phyloP scores from a whole-genome alignment of 1,140 invertebrate genomes.

The Meloidogyne exigua region DNA sequence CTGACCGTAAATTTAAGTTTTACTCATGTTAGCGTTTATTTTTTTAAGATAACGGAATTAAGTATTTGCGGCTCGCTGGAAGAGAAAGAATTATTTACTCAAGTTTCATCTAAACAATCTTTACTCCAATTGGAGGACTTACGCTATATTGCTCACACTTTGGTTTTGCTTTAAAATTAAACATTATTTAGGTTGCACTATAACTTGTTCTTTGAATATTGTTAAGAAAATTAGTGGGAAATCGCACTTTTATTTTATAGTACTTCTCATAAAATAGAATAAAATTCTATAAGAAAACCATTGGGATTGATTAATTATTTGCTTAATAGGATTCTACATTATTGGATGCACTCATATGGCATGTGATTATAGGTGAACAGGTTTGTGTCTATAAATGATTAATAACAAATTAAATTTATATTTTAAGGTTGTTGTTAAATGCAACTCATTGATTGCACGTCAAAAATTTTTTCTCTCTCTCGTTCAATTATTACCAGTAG shows the following conservation, averaged over 20 bases:
- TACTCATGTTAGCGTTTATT: not conserved
- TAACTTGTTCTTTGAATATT: no score
- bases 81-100: constrained; percentile 38
- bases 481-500: constrained; percentile 40
- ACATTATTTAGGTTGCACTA: no score
- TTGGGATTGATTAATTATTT: not conserved
- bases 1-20: constrained; percentile 10
- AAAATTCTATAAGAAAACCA: not conserved
- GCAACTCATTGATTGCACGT: constrained; percentile 20
- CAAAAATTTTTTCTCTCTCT: constrained; percentile 37
- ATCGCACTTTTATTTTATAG: no score
- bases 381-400: constrained; percentile 7
- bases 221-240: no score
- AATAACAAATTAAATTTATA: no score
- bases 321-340: constrained; percentile 1
- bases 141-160: constrained; percentile 9
- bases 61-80: constrained; percentile 24
- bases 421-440: constrained; percentile 38
- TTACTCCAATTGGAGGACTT: constrained; percentile 25
- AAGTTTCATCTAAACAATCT: constrained; percentile 19
- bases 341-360: constrained; percentile 33
- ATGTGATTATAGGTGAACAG: constrained; percentile 40
- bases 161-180: not conserved
- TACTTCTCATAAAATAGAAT: no score
- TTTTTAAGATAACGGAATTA: constrained; percentile 39